Evolutionary conservation across 2,797 vertebrate species (phyloP), one percentile per base, ranked within the genome.

Genomic region (Myotis pilosus): DNA sequence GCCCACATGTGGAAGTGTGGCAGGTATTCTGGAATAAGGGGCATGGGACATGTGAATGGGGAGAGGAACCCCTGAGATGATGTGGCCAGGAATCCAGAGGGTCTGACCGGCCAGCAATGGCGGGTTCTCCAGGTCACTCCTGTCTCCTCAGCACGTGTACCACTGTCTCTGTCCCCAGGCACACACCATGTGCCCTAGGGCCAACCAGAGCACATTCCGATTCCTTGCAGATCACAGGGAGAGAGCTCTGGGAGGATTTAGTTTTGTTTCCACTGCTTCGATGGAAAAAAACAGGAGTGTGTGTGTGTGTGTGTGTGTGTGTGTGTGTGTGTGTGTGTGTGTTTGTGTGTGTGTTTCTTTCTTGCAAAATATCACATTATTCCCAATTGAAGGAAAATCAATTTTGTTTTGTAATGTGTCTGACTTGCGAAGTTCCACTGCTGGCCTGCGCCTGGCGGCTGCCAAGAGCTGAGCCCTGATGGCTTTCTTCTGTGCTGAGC

Each of bases 351-450:
- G n/a, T n/a, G 57, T 60, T 74, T 33, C 51, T 83, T 82, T 5
- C 57, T 96, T 94, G 38, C 49, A 90, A 94, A 95, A 95, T 89
- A 94, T 83, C 90, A 95, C 90, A 87, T 87, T 87, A 89, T 94
- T 89, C 84, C 92, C 92, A 92, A 75, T 90, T 94, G 94, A 97
- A 97, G 93, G 96, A 96, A 96, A 96, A 96, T 97, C 95, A 82
- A 80, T 97, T 93, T 96, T 94, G 71, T 96, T 97, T 95, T 96
- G 89, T 94, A 92, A 82, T 81, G 72, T 96, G 87, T 96, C 91
- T 97, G 96, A 94, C 95, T 96, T 30, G 82, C 0, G 36, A 94
- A 94, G 94, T 96, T 97, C 94, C 82, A 23, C 13, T 71, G 91
- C 94, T 68, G 68, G 80, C 94, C 86, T 53, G 49, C 2, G 23